Conservation (phyloP, 2,797 vertebrate species). For the Thamnophis elegans region DNA sequence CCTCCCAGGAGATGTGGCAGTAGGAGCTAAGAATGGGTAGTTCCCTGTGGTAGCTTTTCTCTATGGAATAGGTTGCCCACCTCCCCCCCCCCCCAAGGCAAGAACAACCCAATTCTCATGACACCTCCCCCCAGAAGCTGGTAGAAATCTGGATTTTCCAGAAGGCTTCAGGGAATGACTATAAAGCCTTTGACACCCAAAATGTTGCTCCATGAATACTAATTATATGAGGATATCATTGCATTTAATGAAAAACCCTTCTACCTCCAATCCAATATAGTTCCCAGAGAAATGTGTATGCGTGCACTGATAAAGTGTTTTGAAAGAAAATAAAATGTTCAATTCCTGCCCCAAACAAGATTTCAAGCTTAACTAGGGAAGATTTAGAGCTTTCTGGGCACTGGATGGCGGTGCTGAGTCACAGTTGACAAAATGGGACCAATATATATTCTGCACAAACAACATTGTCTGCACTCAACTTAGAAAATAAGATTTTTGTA, state of each 20-base stretch:
- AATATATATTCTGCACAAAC: neutral
- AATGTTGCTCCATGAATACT: neutral
- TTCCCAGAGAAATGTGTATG: neutral
- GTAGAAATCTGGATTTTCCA: neutral
- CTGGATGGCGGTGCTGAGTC: slow-evolving; percentile 56
- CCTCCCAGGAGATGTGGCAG: neutral
- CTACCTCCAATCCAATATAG: no score
- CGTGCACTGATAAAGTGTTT: neutral
- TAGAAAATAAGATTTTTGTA: neutral
- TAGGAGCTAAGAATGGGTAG: neutral
- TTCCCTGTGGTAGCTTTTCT: neutral
- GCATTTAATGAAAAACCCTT: neutral
- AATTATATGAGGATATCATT: neutral
- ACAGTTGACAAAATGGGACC: neutral
- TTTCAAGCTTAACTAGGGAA: neutral
- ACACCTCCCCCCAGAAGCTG: neutral
- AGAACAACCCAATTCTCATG: neutral
- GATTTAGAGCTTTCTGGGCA: slow-evolving; percentile 2
- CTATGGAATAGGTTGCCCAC: neutral
- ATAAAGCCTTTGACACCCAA: neutral
- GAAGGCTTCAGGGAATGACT: neutral
- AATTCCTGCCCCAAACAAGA: neutral
- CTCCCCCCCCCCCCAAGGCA: neutral
- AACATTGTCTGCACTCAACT: neutral
- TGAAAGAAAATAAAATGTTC: neutral